Conservation (phyloP, 2,113 vertebrate species). For the Romanogobio albipinnatus region DNA sequence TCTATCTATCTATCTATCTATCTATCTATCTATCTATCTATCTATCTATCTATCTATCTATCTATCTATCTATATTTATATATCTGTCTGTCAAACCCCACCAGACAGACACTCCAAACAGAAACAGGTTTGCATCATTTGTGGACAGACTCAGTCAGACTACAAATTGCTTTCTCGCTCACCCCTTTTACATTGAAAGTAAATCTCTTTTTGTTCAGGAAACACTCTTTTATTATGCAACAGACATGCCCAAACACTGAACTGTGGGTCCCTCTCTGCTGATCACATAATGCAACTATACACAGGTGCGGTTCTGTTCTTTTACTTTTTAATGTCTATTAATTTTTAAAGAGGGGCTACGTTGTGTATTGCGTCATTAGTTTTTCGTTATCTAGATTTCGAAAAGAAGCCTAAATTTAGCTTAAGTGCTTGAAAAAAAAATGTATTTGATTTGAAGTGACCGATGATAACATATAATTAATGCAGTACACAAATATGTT, state of each 20-base stretch:
- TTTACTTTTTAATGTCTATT: conserved; percentile 10
- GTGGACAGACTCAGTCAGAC: not conserved
- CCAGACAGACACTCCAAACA: not conserved
- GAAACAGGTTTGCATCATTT: not conserved
- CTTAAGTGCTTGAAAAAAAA: not conserved
- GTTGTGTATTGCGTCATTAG: not conserved
- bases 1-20: no score
- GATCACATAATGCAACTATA: not conserved
- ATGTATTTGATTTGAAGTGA: not conserved
- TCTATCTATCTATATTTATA: no score
- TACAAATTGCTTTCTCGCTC: conserved; percentile 18
- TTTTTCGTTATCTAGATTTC: not conserved
- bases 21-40: no score
- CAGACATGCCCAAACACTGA: not conserved
- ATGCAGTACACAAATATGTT: not conserved
- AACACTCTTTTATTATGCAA: conserved; percentile 9
- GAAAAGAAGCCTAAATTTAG: no score
- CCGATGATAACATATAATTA: not conserved
- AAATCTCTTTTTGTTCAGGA: conserved; percentile 16
- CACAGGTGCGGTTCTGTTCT: not conserved
- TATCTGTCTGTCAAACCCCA: no score
- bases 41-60: no score
- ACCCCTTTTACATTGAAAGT: not conserved
- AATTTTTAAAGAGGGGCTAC: not conserved
- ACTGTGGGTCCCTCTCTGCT: not conserved